These are phyloP conservation scores for Nothoprocta perdicaria DNA, from an alignment of 2,113 vertebrate genomes.

Conservation along the genomic window DNA sequence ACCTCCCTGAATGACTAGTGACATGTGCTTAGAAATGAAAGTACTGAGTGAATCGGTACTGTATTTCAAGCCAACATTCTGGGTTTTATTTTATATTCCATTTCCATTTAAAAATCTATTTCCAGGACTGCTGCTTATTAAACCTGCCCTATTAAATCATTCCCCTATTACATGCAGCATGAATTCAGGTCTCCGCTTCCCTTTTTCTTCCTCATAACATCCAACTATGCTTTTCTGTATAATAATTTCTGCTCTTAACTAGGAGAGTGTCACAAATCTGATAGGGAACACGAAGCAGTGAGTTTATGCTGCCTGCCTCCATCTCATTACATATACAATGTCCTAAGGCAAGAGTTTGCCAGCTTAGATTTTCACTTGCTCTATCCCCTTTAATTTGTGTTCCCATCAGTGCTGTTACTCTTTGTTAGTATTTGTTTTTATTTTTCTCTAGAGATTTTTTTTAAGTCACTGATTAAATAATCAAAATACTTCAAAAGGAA, in stretches of 20 bases:
- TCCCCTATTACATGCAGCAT: neutral
- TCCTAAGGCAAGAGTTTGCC: slow-evolving; percentile 65
- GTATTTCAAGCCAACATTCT: neutral
- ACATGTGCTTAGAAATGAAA: slow-evolving; percentile 6
- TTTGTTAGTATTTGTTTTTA: slow-evolving; percentile 45
- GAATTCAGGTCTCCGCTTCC: neutral
- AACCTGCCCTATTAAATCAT: slow-evolving; percentile 35
- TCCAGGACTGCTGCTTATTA: slow-evolving; percentile 47
- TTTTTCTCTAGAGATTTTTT: slow-evolving; percentile 26
- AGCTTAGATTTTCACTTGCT: slow-evolving; percentile 60
- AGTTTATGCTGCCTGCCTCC: slow-evolving; percentile 37
- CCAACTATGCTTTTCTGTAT: slow-evolving; percentile 9
- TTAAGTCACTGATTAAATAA: slow-evolving; percentile 34
- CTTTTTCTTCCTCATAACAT: neutral
- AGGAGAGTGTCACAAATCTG: slow-evolving; percentile 46
- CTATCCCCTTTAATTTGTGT: slow-evolving; percentile 46
- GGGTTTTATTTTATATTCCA: slow-evolving; percentile 40
- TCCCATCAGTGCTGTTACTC: slow-evolving; percentile 36
- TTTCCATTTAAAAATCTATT: slow-evolving; percentile 46
- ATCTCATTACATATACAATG: slow-evolving; percentile 65
- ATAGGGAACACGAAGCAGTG: neutral
- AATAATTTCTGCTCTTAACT: slow-evolving; percentile 53
- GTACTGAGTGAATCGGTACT: neutral
- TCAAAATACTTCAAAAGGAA: slow-evolving; percentile 27
- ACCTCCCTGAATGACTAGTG: neutral